Percentiles rank a stretch among this genome's conserved stretches.
These are phyloP conservation scores for Petrolisthes manimaculis DNA, from an alignment of 2,888 invertebrate species.

Conservation along the genomic window DNA sequence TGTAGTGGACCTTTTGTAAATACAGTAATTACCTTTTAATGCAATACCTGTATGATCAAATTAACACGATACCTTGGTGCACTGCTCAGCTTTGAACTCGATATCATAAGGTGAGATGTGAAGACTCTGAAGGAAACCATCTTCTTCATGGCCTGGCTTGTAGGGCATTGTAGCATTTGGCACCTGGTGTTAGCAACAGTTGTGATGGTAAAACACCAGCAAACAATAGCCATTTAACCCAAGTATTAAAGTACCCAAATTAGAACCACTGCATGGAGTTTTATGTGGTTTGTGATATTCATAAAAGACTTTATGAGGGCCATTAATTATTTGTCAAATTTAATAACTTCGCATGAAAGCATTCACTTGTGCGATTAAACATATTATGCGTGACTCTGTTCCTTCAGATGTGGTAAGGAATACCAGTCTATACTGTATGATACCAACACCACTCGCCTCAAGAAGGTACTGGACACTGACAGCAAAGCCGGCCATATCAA, in stretches of 20 bases:
- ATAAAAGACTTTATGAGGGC: too few species aligned
- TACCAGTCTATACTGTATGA: background rate
- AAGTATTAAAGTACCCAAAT: too few species aligned
- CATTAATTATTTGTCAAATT: too few species aligned
- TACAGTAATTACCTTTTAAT: background rate
- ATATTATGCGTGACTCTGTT: too few species aligned
- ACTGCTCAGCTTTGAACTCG: constrained; percentile 84
- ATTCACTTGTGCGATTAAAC: too few species aligned
- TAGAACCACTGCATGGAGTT: too few species aligned
- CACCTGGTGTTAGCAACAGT: constrained; percentile 68
- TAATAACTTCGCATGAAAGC: too few species aligned
- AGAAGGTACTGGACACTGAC: constrained; percentile 53
- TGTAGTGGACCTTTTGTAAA: too few species aligned
- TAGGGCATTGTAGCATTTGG: constrained; percentile 79
- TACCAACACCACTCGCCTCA: constrained; percentile 23
- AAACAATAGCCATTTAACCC: too few species aligned
- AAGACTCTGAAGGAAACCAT: constrained; percentile 79
- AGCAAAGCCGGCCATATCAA: constrained; percentile 63
- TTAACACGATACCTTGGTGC: constrained; percentile 76
- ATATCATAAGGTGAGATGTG: constrained; percentile 78
- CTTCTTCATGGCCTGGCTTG: constrained; percentile 81
- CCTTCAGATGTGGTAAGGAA: background rate
- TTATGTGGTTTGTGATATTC: too few species aligned
- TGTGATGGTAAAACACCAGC: too few species aligned
- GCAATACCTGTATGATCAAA: background rate